Evolutionary conservation across 92 coral and sea anemone genomes (phyloP).

Genomic region (Micromussa lordhowensis): DNA sequence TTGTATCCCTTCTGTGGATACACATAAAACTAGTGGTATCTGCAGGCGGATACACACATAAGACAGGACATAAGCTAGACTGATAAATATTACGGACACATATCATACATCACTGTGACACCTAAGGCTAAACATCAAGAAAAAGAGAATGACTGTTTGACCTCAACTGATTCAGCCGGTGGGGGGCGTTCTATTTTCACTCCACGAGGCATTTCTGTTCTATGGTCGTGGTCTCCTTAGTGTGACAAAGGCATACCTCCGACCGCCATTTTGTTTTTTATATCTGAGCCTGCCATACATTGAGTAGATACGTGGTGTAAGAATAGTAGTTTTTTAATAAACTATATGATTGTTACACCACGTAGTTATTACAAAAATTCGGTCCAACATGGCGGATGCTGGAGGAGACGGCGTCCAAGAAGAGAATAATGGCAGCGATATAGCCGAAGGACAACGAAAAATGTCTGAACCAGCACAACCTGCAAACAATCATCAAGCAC

Average conservation of each 20-base stretch:
- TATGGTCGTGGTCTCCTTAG: background rate
- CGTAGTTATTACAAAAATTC: background rate
- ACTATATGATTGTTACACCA: constrained; percentile 3
- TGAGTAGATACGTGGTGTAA: constrained; percentile 4
- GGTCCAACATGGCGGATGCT: constrained; percentile 91
- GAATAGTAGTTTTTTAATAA: background rate
- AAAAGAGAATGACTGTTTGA: constrained; percentile 31
- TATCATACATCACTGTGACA: no score
- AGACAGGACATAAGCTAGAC: no score
- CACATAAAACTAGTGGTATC: no score
- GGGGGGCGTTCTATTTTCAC: constrained; percentile 89
- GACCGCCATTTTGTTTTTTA: constrained; percentile 78
- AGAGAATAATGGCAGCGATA: constrained; percentile 5
- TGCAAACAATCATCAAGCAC: constrained; percentile 37
- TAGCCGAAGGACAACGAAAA: constrained; percentile 24
- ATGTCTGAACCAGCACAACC: constrained; percentile 53
- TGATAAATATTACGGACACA: no score
- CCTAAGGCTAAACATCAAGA: background rate
- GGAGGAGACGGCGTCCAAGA: constrained; percentile 33
- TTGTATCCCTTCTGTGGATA: no score
- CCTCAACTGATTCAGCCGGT: constrained; percentile 92
- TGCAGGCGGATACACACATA: no score
- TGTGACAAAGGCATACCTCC: background rate
- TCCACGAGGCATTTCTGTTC: constrained; percentile 89
- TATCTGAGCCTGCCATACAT: constrained; percentile 62